These are phyloP conservation scores for Chloebia gouldiae DNA, from an alignment of 2,113 vertebrate species.

Conservation along the genomic window DNA sequence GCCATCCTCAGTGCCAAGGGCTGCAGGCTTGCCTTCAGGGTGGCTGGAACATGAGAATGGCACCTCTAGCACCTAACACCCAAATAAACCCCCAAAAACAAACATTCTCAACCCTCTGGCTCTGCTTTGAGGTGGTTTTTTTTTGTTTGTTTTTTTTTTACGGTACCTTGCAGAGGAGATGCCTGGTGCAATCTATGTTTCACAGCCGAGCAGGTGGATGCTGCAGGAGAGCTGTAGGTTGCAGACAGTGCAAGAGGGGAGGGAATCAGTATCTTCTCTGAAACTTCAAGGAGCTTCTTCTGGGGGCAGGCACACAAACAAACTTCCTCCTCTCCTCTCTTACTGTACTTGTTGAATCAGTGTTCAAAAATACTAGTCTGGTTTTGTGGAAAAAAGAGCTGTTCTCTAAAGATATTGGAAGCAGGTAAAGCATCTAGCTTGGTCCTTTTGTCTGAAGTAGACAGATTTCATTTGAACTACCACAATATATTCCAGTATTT, in stretches of 20 bases:
- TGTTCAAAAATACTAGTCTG: not conserved
- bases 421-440: not conserved
- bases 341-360: not conserved
- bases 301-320: not conserved
- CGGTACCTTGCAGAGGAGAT: not conserved
- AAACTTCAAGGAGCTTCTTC: not conserved
- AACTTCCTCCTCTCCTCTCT: not conserved
- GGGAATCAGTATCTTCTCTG: not conserved
- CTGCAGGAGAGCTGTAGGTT: not conserved
- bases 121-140: not conserved
- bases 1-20: not conserved
- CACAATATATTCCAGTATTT: not conserved
- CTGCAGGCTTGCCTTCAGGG: not conserved
- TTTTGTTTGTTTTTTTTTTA: not conserved
- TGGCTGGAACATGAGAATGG: not conserved
- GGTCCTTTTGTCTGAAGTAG: not conserved
- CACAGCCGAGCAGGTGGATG: not conserved
- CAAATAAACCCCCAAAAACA: rapidly evolving
- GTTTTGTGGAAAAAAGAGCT: not conserved
- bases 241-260: not conserved
- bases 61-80: not conserved
- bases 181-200: not conserved
- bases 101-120: not conserved
- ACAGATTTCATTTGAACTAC: not conserved
- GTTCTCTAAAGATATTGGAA: not conserved